A percentile compares a stretch with the other conserved stretches of the same genome.
Evolutionary conservation across 37 sponge, comb jelly and placozoan genomes (phyloP).

Genomic region (Halichondria panicea): DNA sequence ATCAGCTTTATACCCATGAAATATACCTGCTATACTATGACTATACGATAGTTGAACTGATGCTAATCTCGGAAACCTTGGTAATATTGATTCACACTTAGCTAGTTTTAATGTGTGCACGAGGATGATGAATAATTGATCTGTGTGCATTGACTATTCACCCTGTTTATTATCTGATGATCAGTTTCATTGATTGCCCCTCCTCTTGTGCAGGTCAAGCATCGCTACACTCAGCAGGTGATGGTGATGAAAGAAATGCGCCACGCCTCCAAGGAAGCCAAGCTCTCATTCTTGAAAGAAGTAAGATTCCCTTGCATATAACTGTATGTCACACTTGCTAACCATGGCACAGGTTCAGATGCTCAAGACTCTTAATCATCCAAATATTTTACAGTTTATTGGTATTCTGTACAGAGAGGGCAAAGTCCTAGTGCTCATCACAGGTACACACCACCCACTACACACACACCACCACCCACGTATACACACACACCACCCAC

Average conservation of each 20-base stretch:
- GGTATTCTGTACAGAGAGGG: slow-evolving; percentile 71
- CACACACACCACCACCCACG: neutral
- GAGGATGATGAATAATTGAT: neutral
- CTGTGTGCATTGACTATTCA: neutral
- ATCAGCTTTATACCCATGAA: no score
- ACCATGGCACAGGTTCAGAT: slow-evolving; percentile 43
- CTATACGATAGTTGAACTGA: neutral
- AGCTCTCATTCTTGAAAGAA: slow-evolving; percentile 73
- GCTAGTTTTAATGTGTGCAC: neutral
- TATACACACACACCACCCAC: neutral
- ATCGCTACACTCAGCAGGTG: slow-evolving; percentile 72
- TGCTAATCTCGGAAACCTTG: neutral
- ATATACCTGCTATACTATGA: no score
- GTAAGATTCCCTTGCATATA: slow-evolving; percentile 32
- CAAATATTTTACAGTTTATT: slow-evolving; percentile 81
- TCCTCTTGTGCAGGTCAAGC: slow-evolving; percentile 45
- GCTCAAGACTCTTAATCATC: slow-evolving; percentile 76
- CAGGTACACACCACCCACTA: slow-evolving; percentile 28
- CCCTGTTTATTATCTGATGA: neutral
- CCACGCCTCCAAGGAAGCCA: slow-evolving; percentile 66
- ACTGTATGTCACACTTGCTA: neutral
- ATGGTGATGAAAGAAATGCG: slow-evolving; percentile 90
- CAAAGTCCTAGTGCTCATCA: slow-evolving; percentile 68
- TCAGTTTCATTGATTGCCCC: neutral
- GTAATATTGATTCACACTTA: neutral